Evolutionary conservation across 2,888 invertebrate genomes (phyloP), one percentile per base, ranked within the genome.

Genomic region (Drosophila limbata): DNA sequence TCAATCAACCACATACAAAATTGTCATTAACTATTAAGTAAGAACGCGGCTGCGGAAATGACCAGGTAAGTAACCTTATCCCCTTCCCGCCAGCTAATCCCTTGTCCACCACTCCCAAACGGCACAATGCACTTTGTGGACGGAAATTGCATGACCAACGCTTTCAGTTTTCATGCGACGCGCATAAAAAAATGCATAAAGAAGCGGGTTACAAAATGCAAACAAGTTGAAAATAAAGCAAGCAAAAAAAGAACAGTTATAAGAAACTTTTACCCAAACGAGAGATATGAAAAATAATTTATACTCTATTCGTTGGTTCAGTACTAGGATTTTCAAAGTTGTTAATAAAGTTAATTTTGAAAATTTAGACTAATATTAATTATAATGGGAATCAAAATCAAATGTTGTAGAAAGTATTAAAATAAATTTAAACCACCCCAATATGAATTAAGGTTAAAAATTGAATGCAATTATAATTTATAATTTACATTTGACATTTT

Each of bases 111-210:
- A 52, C 15, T 47, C 35, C 40, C 33, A 51, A 78, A 63, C 70
- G 52, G 81, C 64, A 72, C 81, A 79, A 74, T 79, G 79, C 81
- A 77, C 78, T 79, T 73, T 73, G 52, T 45, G 21, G 69, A 45
- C 80, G 66, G 77, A 71, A 69, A 74, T 79, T 81, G 78, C 79
- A 81, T 79, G 79, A 73, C 70, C 66, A 71, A 70, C 64, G 78
- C 68, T 81, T 81, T 81, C 62, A 55, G 60, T 74, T 74, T 69
- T 55, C 50, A 51, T 51, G 51, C 64, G 50, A 33, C 37, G 25
- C 13, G 44, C 47, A 63, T 21, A 40, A 35, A 56, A 65, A 56
- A 55, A 44, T 19, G 13, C 11, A 50, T n/a, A 57, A 17, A 25
- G 35, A 10, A 51, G 42, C 65, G 31, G 56, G 47, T 47, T 47